Percentiles rank a stretch among this genome's conserved stretches.
Conservation (phyloP, 2,113 vertebrate genomes). For the Hypomesus transpacificus region DNA sequence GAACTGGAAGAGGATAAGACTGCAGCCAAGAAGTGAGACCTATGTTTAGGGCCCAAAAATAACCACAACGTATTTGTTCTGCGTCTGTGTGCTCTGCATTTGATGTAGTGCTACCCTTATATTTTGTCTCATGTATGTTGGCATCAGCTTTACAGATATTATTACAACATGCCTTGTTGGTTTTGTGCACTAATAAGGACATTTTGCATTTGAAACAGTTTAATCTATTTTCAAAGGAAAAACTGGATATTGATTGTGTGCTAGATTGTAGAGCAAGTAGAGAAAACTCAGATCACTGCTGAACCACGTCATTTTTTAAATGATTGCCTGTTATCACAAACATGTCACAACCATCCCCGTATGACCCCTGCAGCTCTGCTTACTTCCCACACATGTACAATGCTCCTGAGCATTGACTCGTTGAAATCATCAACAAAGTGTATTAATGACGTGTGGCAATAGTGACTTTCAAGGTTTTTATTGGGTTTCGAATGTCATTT, state of each 20-base stretch:
- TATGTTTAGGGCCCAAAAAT: no score
- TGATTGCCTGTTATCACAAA: slow-evolving; percentile 25
- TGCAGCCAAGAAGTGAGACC: no score
- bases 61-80: background rate
- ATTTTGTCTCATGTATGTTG: background rate
- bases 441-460: slow-evolving; percentile 11
- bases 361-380: slow-evolving; percentile 17
- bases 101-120: background rate
- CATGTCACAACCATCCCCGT: slow-evolving; percentile 29
- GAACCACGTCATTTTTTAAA: slow-evolving; percentile 36
- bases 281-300: slow-evolving; percentile 18
- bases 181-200: background rate
- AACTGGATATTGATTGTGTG: no score
- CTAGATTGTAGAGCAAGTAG: background rate
- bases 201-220: background rate
- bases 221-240: no score
- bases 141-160: background rate
- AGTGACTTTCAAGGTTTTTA: background rate
- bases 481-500: slow-evolving; percentile 20
- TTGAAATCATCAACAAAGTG: slow-evolving; percentile 36
- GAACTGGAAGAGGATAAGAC: no score
- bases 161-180: background rate
- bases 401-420: slow-evolving; percentile 24
- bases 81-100: background rate
- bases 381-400: slow-evolving; percentile 35